Percentiles rank a stretch among this genome's conserved stretches.
phyloP scores from a whole-genome alignment of 2,797 vertebrate species.

The Eulemur coronatus region DNA sequence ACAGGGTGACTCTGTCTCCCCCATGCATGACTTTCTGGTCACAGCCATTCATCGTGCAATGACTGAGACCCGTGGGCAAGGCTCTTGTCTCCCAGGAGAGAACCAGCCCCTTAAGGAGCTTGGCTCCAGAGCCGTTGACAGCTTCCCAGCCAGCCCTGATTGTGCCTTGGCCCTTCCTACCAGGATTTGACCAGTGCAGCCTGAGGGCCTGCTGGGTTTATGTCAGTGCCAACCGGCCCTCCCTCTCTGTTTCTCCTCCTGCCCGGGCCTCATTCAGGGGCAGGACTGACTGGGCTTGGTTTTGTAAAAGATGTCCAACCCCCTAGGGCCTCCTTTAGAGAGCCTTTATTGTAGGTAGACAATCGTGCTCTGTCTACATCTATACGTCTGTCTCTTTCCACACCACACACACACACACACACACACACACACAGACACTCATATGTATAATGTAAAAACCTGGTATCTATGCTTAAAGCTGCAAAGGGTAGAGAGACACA shows the following conservation, averaged over 20 bases:
- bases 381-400: background rate
- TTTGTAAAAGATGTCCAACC: background rate
- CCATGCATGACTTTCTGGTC: background rate
- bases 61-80: background rate
- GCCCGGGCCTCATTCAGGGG: background rate
- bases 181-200: background rate
- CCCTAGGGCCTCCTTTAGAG: background rate
- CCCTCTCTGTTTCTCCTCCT: background rate
- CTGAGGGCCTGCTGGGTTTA: background rate
- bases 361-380: background rate
- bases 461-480: background rate
- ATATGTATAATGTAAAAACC: background rate
- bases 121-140: background rate
- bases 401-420: background rate
- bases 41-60: background rate
- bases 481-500: background rate
- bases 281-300: background rate
- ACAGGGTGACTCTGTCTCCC: background rate
- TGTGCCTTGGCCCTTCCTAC: background rate
- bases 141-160: too few species aligned
- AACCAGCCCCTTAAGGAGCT: background rate
- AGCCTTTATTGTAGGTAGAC: background rate
- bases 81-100: background rate
- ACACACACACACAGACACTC: fast-evolving
- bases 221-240: fast-evolving